These are phyloP conservation scores for Bubalus kerabau DNA, from an alignment of 2,113 vertebrate species.

Conservation along the genomic window DNA sequence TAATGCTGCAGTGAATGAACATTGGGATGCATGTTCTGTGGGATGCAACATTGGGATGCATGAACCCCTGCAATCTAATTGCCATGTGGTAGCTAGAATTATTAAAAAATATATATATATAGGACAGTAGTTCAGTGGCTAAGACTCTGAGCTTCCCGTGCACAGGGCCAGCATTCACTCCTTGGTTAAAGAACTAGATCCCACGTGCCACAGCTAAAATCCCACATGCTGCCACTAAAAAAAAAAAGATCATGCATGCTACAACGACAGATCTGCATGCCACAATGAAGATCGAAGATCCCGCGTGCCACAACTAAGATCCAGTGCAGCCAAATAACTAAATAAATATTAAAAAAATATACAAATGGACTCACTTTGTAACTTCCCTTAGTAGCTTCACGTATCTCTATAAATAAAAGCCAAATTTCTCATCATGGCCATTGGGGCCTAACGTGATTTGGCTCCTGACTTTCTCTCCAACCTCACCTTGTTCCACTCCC, in stretches of 20 bases:
- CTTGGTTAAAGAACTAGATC: not conserved
- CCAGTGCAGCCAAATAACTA: not conserved
- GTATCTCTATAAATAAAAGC: not conserved
- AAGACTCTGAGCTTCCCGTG: not conserved
- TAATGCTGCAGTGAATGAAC: too few relatives aligned
- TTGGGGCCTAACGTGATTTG: not conserved
- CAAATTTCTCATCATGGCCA: not conserved
- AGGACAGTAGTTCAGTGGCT: not conserved
- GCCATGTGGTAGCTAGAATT: not conserved
- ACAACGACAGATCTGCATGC: not conserved
- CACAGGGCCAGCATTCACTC: not conserved
- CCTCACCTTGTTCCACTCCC: not conserved
- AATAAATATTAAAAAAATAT: not conserved
- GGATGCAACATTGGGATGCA: too few relatives aligned
- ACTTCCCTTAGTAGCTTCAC: not conserved
- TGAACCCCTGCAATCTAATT: not conserved
- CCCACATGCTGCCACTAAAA: not conserved
- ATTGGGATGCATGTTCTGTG: too few relatives aligned
- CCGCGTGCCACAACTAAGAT: accelerated
- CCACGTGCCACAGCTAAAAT: not conserved
- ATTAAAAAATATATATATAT: not conserved
- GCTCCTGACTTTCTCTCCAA: not conserved
- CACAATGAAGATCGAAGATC: not conserved
- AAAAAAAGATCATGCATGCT: not conserved
- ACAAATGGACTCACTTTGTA: not conserved